These are phyloP conservation scores for Enteromius radiatus DNA, from an alignment of 2,797 vertebrate species.

Conservation along the genomic window DNA sequence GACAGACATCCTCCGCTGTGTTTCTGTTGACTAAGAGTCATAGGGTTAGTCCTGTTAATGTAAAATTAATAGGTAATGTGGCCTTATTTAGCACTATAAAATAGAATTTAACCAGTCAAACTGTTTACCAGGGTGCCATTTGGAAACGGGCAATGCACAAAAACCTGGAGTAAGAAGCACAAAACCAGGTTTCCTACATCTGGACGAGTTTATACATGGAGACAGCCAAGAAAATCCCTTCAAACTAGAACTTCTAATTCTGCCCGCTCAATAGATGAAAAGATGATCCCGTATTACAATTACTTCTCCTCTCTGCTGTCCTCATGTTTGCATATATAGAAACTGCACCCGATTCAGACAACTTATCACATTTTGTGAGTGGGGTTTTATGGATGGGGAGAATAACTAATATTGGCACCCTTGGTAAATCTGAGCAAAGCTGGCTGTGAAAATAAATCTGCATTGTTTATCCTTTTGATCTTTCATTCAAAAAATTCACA, in stretches of 20 bases:
- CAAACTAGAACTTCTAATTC: background rate
- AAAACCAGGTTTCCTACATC: background rate
- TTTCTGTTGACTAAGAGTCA: background rate
- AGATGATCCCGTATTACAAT: background rate
- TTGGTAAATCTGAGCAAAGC: too few relatives aligned
- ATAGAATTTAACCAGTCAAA: background rate
- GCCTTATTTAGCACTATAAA: background rate
- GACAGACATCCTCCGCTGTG: background rate
- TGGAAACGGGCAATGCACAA: background rate
- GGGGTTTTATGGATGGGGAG: background rate
- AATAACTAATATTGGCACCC: too few relatives aligned
- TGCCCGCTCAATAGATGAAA: too few relatives aligned
- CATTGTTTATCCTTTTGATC: too few relatives aligned
- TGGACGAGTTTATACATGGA: background rate
- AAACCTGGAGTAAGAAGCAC: background rate
- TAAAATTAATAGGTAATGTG: background rate
- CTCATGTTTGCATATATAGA: too few relatives aligned
- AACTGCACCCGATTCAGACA: background rate
- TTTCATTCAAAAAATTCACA: too few relatives aligned
- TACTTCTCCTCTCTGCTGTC: background rate
- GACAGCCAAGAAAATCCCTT: background rate
- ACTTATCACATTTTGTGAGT: background rate
- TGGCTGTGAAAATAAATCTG: too few relatives aligned
- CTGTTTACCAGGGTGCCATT: background rate
- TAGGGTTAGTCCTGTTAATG: background rate